phyloP scores from a whole-genome alignment of 2,113 vertebrate genomes.

The Numenius arquata region DNA sequence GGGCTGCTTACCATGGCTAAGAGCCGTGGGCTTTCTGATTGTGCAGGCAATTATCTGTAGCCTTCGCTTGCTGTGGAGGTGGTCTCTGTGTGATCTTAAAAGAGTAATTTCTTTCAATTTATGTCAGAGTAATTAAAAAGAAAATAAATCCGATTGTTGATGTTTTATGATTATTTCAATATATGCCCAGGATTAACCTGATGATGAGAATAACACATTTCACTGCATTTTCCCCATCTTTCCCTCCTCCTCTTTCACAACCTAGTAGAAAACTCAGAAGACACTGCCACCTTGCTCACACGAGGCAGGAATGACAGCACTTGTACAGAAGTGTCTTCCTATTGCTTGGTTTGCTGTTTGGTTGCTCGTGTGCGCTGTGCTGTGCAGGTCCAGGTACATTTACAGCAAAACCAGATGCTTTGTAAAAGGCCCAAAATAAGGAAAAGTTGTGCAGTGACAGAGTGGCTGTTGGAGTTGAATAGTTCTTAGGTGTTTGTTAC shows the following conservation, averaged over 20 bases:
- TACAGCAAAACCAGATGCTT: neutral
- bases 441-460: neutral
- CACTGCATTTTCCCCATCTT: neutral
- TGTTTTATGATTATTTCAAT: neutral
- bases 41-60: neutral
- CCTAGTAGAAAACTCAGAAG: neutral
- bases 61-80: neutral
- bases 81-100: neutral
- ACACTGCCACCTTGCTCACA: neutral
- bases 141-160: neutral
- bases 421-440: neutral
- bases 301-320: neutral
- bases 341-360: neutral
- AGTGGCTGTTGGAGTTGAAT: neutral
- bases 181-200: neutral
- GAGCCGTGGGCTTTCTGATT: neutral
- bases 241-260: neutral
- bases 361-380: neutral
- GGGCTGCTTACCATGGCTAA: neutral
- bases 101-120: neutral
- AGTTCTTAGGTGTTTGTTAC: neutral
- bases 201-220: neutral
- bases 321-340: neutral
- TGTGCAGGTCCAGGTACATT: neutral
- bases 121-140: neutral